Evolutionary conservation across 1,140 invertebrate species (phyloP), one percentile per base, ranked within the genome.

Genomic region (Cotesia chilonis): DNA sequence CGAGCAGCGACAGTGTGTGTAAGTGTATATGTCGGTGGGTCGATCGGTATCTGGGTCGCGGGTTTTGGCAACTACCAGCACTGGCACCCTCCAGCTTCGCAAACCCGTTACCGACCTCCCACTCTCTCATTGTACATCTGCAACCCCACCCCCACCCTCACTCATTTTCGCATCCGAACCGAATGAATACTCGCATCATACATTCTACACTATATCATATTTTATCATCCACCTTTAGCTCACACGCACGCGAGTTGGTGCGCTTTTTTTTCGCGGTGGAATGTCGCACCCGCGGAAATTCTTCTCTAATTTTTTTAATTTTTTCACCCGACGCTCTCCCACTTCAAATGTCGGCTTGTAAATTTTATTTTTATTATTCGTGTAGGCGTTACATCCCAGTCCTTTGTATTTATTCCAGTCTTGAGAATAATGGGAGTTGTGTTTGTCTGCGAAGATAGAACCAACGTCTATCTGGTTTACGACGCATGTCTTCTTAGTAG

Each of bases 11-110:
- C 28, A 4, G 10, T 66, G 37, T 66, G 12, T 10, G 52, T 64
- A 35, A 17, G 70, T 36, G 75, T 78, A 77, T 81, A 78, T 80
- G 82, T 81, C 77, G 80, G 83, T 83, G 83, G 83, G 83, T 85
- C 84, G 84, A 85, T 85, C 83, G 80, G 83, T 85, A 85, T 85
- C 84, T 68, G 71, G 64, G 64, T 68, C 72, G 57, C 71, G 55
- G 82, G 83, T 85, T 85, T 85, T 84, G 84, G 84, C 83, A 85
- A 20, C 57, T 17, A 59, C 7, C 28, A 9, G 81, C 80, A 78
- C 75, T 35, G 28, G 28, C 1, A 28, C 66, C 36, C 52, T n/a
- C n/a, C 66, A 12, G n/a, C 28, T 51, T 68, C 36, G 3, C 66
- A 35, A 54, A 55, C 41, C 14, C 47, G 64, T 66, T 66, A 66